A percentile compares a stretch with the other conserved stretches of the same genome.
Conservation (phyloP, 2,888 invertebrate species). For the Hyppa rectilinea region DNA sequence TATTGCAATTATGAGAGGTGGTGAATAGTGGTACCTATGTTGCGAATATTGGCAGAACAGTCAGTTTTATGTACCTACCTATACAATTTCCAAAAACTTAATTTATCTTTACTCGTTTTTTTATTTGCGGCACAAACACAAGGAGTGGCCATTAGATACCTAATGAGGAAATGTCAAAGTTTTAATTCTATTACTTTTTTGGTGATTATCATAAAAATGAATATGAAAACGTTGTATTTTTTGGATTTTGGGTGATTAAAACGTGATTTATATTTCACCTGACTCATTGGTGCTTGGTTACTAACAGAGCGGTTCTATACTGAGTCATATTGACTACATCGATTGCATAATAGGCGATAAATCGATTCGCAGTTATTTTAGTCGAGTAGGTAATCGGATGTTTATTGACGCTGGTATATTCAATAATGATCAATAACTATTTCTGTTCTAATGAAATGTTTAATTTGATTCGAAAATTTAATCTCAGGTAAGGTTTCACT, state of each 20-base stretch:
- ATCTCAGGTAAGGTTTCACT: neutral
- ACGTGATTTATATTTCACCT: neutral
- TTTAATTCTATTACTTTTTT: conserved; percentile 10
- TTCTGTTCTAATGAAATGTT: too few relatives aligned
- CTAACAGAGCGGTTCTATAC: neutral
- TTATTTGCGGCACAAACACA: neutral
- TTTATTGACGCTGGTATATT: neutral
- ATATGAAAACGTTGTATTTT: conserved; percentile 17
- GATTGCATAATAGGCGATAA: neutral
- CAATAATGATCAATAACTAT: neutral
- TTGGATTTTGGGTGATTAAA: conserved; percentile 20
- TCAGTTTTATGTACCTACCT: too few relatives aligned
- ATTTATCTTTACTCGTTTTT: neutral
- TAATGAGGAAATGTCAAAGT: conserved; percentile 19
- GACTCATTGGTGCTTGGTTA: conserved; percentile 24
- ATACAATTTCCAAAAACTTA: neutral
- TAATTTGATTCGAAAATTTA: too few relatives aligned
- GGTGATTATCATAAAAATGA: neutral
- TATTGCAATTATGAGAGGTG: neutral
- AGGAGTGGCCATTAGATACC: neutral
- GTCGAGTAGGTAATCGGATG: neutral
- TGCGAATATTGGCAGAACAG: neutral
- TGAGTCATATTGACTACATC: conserved; percentile 37
- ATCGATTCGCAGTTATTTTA: neutral
- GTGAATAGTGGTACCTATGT: neutral